Evolutionary conservation across 2,797 vertebrate genomes (phyloP).

Genomic region (Sebastes diaconus): DNA sequence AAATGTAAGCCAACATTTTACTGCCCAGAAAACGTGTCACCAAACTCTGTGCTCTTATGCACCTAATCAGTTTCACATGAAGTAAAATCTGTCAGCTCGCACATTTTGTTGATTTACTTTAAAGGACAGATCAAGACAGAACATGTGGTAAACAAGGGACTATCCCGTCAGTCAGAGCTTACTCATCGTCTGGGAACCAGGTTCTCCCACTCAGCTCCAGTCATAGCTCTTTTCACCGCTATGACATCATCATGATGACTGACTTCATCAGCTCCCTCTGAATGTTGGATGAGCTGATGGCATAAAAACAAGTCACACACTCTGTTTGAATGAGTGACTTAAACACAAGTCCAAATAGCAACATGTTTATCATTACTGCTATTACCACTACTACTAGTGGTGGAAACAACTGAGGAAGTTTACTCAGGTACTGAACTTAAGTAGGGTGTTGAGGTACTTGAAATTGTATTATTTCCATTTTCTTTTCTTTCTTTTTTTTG

Average conservation of each 20-base stretch:
- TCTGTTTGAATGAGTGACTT: background rate
- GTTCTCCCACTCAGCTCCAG: constrained; percentile 14
- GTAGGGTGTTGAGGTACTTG: background rate
- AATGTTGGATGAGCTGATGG: constrained; percentile 24
- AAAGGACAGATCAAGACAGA: background rate
- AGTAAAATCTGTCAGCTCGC: background rate
- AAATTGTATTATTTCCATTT: background rate
- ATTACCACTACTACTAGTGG: background rate
- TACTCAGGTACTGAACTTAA: background rate
- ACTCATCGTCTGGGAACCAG: constrained; percentile 29
- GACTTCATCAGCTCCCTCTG: constrained; percentile 23
- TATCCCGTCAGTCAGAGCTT: constrained; percentile 26
- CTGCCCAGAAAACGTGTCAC: background rate
- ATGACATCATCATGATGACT: background rate
- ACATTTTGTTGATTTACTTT: background rate
- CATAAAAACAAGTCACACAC: background rate
- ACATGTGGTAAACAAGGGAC: constrained; percentile 20
- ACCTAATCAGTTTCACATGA: background rate
- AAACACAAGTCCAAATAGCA: background rate
- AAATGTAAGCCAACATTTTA: background rate
- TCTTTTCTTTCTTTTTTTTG: no score
- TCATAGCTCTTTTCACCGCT: constrained; percentile 13
- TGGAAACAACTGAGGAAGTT: background rate
- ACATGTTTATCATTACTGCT: background rate
- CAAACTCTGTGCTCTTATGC: background rate